Evolutionary conservation across 1,140 invertebrate genomes (phyloP).

Genomic region (Drosophila rufa): DNA sequence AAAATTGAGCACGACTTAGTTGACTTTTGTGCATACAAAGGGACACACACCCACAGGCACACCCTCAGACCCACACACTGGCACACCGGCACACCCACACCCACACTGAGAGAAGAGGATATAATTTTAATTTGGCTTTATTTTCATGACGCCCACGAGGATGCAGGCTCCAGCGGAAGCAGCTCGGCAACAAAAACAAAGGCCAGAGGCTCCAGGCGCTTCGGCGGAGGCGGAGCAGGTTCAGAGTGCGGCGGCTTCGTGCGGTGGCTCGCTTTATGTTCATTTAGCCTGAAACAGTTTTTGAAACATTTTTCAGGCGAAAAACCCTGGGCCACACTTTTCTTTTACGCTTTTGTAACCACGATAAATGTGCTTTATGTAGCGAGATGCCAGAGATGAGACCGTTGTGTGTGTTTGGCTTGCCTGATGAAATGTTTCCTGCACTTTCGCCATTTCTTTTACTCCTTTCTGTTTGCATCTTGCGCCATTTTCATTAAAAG

Average conservation of each 20-base stretch:
- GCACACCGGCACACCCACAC: background rate
- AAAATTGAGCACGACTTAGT: slow-evolving; percentile 82
- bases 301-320: slow-evolving; percentile 78
- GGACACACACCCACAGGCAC: slow-evolving; percentile 30
- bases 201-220: slow-evolving; percentile 56
- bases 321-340: slow-evolving; percentile 76
- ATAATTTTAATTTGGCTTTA: slow-evolving; percentile 84
- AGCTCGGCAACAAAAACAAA: slow-evolving; percentile 57
- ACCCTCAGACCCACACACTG: too few relatives aligned
- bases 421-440: slow-evolving; percentile 79
- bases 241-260: background rate
- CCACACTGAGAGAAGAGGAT: slow-evolving; percentile 52
- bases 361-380: slow-evolving; percentile 84
- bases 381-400: slow-evolving; percentile 52
- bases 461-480: slow-evolving; percentile 55
- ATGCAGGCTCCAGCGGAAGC: slow-evolving; percentile 43
- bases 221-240: background rate
- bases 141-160: slow-evolving; percentile 72
- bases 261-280: slow-evolving; percentile 67
- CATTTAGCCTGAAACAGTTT: slow-evolving; percentile 82
- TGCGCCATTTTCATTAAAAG: slow-evolving; percentile 58
- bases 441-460: slow-evolving; percentile 69
- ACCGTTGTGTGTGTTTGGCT: slow-evolving; percentile 17
- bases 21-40: slow-evolving; percentile 80
- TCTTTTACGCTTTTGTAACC: slow-evolving; percentile 83